Evolutionary conservation across 2,888 invertebrate genomes (phyloP), one percentile per base, ranked within the genome.

Genomic region (Andrena flavipes): DNA sequence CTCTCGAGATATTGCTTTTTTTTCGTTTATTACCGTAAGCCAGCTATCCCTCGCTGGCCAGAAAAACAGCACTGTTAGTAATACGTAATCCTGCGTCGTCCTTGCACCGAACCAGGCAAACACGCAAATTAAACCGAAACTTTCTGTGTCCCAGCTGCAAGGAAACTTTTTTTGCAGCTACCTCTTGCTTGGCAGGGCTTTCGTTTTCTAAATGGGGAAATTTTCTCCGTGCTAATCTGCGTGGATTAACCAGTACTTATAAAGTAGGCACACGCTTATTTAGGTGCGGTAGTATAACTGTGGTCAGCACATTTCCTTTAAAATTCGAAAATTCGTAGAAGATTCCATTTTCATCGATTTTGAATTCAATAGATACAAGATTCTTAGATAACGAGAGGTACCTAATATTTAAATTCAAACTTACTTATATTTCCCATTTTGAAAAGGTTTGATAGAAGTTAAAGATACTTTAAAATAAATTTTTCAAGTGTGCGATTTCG

Each of bases 21-120:
- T 74, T 80, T 13, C 75, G 23, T 20, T 64, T 51, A 82, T 81
- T 77, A 79, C 76, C 80, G 10, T 67, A 80, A 84, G 72, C 69
- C 70, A 77, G 73, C 67, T 72, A 76, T 64, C 71, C 30, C 8
- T 68, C 0, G 16, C 35, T n/a, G 35, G 20, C 8, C 51, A 20
- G 49, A 48, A 64, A n/a, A 74, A 65, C 51, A n/a, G 20, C 42
- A 72, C 10, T 33, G 1, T 33, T 62, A 33, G 26, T 49, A 67
- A 71, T 64, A 68, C 80, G 72, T 73, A 84, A 75, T 82, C 84
- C 76, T 16, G 23, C 49, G 65, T 64, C 71, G 30, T 63, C 68
- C 48, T 4, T 20, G 26, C 62, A 8, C 29, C 8, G 16, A 35
- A 10, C 26, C 1, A 7, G 10, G 29, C 42, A 49, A 79, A 56